Conservation (phyloP, 1,140 invertebrate genomes). For the Zaprionus taronus region DNA sequence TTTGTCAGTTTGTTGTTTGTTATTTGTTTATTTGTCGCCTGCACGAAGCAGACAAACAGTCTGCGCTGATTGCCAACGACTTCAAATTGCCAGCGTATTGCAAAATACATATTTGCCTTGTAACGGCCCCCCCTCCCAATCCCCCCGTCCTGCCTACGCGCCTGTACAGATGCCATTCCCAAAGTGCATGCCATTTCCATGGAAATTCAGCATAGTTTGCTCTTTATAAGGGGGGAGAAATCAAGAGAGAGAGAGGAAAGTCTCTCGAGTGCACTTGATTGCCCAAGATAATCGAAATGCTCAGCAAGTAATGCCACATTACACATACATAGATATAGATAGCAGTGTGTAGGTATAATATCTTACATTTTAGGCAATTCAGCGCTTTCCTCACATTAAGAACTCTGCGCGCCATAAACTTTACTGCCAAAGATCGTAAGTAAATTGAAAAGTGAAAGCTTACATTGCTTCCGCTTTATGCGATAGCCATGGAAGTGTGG, state of each 20-base stretch:
- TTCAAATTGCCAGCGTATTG: slow-evolving; percentile 36
- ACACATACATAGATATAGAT: not conserved
- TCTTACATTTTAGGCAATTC: not conserved
- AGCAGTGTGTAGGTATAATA: not conserved
- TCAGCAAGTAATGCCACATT: not conserved
- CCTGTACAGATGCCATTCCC: not conserved
- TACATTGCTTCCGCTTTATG: slow-evolving; percentile 23
- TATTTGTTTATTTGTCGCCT: slow-evolving; percentile 29
- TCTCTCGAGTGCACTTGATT: not conserved
- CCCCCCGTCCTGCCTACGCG: too few species aligned
- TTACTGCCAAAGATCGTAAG: not conserved
- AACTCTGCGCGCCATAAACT: slow-evolving; percentile 1
- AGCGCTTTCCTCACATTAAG: not conserved
- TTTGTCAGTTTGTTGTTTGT: slow-evolving; percentile 23
- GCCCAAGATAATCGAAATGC: slow-evolving; percentile 3
- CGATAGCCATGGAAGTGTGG: not conserved
- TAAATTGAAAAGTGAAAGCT: slow-evolving; percentile 24
- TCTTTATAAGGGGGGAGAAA: too few species aligned
- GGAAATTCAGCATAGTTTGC: not conserved
- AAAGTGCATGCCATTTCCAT: slow-evolving; percentile 3
- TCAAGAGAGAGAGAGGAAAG: not conserved
- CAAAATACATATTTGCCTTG: slow-evolving; percentile 37
- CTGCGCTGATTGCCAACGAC: slow-evolving; percentile 31
- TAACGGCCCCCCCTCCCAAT: too few species aligned
- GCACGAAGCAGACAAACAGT: slow-evolving; percentile 39